A percentile compares a stretch with the other conserved stretches of the same genome.
These are phyloP conservation scores for Drosophila stalkeri DNA, from an alignment of 2,888 invertebrate genomes.

Conservation along the genomic window DNA sequence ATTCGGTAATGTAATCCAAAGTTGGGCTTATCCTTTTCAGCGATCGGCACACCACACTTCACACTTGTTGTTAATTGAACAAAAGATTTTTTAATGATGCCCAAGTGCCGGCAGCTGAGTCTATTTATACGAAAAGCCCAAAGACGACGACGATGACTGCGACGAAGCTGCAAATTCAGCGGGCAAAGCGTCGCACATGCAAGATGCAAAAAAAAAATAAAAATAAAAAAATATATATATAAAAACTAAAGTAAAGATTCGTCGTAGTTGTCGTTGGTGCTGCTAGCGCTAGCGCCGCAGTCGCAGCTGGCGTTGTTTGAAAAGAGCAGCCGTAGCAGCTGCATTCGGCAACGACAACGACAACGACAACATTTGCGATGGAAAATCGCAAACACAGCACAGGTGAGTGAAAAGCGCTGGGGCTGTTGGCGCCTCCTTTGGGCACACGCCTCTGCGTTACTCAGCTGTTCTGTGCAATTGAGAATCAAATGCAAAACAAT, in stretches of 20 bases:
- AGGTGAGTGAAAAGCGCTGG: conserved; percentile 31
- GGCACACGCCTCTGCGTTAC: conserved; percentile 35
- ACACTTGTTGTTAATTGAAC: conserved; percentile 83
- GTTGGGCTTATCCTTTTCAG: conserved; percentile 58
- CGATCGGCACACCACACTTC: conserved; percentile 50
- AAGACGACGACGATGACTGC: conserved; percentile 34
- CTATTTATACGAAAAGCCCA: conserved; percentile 83
- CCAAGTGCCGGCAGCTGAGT: conserved; percentile 83
- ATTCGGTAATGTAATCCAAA: conserved; percentile 57
- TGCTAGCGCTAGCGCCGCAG: conserved; percentile 33
- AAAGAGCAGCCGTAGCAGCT: conserved; percentile 62
- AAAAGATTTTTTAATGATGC: conserved; percentile 85
- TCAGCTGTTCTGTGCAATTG: conserved; percentile 53
- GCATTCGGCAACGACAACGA: conserved; percentile 22
- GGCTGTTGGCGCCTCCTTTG: conserved; percentile 6
- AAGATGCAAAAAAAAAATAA: conserved; percentile 63
- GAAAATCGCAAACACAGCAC: conserved; percentile 36
- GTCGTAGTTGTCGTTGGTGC: conserved; percentile 40
- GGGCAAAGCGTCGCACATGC: conserved; percentile 70
- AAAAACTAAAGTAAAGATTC: conserved; percentile 74
- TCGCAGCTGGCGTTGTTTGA: conserved; percentile 41
- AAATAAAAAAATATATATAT: conserved; percentile 26
- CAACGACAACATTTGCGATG: conserved; percentile 39
- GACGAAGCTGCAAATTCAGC: conserved; percentile 63
- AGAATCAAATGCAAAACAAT: conserved; percentile 50